Base-by-base conservation (phyloP, 2,113 vertebrate genomes). In the Pachycephala philippinensis region DNA sequence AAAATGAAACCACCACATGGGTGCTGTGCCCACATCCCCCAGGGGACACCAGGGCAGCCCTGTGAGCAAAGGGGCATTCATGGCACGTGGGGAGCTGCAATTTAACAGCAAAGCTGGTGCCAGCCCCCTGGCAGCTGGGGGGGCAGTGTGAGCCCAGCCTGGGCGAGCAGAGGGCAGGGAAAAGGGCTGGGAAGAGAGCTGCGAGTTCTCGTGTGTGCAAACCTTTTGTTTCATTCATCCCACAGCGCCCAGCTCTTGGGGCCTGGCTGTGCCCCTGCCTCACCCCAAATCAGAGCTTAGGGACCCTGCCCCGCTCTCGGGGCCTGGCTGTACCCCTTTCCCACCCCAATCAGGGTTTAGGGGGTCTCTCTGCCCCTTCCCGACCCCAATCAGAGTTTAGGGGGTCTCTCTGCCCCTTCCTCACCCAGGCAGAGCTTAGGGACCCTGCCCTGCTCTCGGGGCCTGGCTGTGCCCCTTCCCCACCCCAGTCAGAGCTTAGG, bases 1-100 rank as follows among this genome's bases (percentile, higher is more conserved):
- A n/a, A n/a, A n/a, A n/a, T n/a, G n/a, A n/a, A n/a, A n/a, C n/a
- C n/a, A n/a, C n/a, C n/a, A n/a, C n/a, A n/a, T 44, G 37, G 37
- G 37, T 4, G 15, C 4, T 3, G 5, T 10, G 15, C 5, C 1
- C 18, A 20, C 35, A 14, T 2, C 17, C 1, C 18, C 6, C 35
- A 18, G 54, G 65, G 54, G 68, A 52, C 13, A 33, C 6, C 28
- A 14, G n/a, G 56, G 22, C 31, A 39, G 10, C 7, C 47, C 75
- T 13, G 28, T 5, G 35, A 39, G 59, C 52, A 40, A 6, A 31
- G 42, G 39, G 42, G 49, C 10, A 4, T n/a, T 31, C 22, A 6
- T 2, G 33, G 63, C 17, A 47, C 44, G 3, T 0, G 18, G 35
- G 31, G 42, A 52, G 57, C 4, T 42, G 54, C 1, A 2, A 44